These are phyloP conservation scores for Neelides sp. DNA, from an alignment of 1,140 invertebrate genomes.

Conservation along the genomic window DNA sequence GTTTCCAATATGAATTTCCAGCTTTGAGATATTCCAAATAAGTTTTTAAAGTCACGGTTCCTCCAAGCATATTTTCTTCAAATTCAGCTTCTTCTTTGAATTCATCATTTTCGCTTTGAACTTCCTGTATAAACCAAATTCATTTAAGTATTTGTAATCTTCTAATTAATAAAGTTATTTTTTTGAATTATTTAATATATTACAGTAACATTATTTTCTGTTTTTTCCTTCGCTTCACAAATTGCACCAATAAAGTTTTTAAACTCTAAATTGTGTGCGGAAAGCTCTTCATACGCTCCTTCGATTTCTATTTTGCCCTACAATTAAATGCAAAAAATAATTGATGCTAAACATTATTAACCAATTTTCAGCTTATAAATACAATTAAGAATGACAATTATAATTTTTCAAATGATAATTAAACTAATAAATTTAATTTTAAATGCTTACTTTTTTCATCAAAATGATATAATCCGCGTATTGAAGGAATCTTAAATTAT, in stretches of 20 bases:
- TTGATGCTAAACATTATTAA: too few species aligned
- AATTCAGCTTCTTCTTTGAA: slow-evolving; percentile 6
- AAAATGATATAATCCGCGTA: slow-evolving; percentile 61
- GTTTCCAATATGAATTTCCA: slow-evolving; percentile 6
- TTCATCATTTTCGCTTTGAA: too few species aligned
- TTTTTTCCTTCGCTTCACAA: slow-evolving; percentile 5
- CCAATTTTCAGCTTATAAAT: too few species aligned
- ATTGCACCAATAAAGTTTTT: slow-evolving; percentile 18
- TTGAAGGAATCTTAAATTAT: slow-evolving; percentile 68
- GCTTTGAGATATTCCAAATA: slow-evolving; percentile 20
- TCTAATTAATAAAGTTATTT: too few species aligned
- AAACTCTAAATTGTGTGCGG: slow-evolving; percentile 19
- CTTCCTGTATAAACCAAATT: too few species aligned
- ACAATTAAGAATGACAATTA: too few species aligned
- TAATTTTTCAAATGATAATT: not conserved
- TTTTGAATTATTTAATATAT: too few species aligned
- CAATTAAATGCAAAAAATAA: slow-evolving; percentile 4
- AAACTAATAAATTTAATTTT: too few species aligned
- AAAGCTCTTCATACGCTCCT: slow-evolving; percentile 18
- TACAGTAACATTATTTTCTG: too few species aligned
- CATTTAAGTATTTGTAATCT: too few species aligned
- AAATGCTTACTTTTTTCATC: slow-evolving; percentile 57
- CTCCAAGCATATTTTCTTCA: slow-evolving; percentile 19
- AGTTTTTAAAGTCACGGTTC: slow-evolving; percentile 12
- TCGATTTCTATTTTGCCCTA: slow-evolving; percentile 20